Conservation (phyloP, 2,113 vertebrate species). For the Anolis carolinensis region DNA sequence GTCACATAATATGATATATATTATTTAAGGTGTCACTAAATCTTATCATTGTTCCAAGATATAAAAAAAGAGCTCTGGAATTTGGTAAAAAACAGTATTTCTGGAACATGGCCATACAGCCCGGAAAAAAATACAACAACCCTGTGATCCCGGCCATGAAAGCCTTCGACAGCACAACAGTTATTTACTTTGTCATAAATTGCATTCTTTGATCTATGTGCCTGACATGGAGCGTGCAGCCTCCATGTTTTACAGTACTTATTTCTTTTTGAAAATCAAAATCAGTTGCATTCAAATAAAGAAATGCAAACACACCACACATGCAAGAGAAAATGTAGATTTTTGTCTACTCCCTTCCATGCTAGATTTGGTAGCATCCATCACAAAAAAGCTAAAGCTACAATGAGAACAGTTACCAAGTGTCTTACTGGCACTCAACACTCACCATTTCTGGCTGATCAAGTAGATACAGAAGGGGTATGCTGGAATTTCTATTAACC, state of each 20-base stretch:
- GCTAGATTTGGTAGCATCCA: accelerated
- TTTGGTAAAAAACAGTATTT: no score
- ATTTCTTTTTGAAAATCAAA: background rate
- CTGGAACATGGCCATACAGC: no score
- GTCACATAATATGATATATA: background rate
- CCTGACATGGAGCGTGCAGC: background rate
- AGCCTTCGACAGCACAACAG: no score
- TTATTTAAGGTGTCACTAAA: background rate
- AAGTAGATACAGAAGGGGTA: conserved; percentile 84
- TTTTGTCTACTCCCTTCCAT: background rate
- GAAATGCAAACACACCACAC: background rate
- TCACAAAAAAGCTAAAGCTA: background rate
- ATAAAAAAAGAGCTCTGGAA: no score
- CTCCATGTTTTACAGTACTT: no score
- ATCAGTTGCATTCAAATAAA: background rate
- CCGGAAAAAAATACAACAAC: no score
- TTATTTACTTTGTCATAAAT: background rate
- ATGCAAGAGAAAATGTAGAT: no score
- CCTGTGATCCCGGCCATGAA: no score
- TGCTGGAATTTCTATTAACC: conserved; percentile 81
- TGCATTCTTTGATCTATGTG: background rate
- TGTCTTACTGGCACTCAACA: background rate
- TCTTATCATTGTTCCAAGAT: no score
- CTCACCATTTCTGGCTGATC: conserved; percentile 82
- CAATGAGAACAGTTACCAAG: no score